A percentile compares a stretch with the other conserved stretches of the same genome.
Conservation (phyloP, 1,140 invertebrate genomes). For the Colletes gigas region DNA sequence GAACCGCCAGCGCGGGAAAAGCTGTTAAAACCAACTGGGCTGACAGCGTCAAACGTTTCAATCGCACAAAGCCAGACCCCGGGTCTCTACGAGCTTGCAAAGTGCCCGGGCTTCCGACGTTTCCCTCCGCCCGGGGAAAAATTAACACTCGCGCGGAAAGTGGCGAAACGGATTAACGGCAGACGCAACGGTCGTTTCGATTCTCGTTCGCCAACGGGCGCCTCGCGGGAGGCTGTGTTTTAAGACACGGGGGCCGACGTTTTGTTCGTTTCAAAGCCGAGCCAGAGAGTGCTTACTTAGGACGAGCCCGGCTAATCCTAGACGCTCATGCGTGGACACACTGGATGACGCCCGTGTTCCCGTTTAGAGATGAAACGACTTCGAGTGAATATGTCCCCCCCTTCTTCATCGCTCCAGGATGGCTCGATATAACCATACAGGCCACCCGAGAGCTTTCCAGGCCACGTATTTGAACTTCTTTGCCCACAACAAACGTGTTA, state of each 20-base stretch:
- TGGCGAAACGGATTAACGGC: background rate
- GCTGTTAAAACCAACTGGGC: slow-evolving; percentile 22
- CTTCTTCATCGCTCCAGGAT: background rate
- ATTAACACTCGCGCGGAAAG: background rate
- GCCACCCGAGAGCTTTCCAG: slow-evolving; percentile 51
- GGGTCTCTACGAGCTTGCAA: background rate
- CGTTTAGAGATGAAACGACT: slow-evolving; percentile 46
- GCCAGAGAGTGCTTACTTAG: slow-evolving; percentile 60
- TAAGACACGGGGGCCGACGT: slow-evolving; percentile 35
- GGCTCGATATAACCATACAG: slow-evolving; percentile 7
- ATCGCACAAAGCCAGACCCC: slow-evolving; percentile 19
- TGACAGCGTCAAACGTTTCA: slow-evolving; percentile 38
- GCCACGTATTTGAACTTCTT: slow-evolving; percentile 57
- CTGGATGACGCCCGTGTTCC: slow-evolving; percentile 47
- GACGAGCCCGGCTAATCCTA: slow-evolving; percentile 63
- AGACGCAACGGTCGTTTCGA: background rate
- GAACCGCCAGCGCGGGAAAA: slow-evolving; percentile 5
- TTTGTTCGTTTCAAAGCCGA: slow-evolving; percentile 37
- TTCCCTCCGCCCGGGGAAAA: background rate
- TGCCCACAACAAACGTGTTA: slow-evolving; percentile 31
- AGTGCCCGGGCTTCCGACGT: background rate
- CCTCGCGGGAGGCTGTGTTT: slow-evolving; percentile 20
- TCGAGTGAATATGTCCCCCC: background rate
- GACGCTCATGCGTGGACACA: slow-evolving; percentile 62
- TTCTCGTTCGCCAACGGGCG: background rate